Conservation (phyloP, 2,797 vertebrate genomes). For the Danio kyathit region DNA sequence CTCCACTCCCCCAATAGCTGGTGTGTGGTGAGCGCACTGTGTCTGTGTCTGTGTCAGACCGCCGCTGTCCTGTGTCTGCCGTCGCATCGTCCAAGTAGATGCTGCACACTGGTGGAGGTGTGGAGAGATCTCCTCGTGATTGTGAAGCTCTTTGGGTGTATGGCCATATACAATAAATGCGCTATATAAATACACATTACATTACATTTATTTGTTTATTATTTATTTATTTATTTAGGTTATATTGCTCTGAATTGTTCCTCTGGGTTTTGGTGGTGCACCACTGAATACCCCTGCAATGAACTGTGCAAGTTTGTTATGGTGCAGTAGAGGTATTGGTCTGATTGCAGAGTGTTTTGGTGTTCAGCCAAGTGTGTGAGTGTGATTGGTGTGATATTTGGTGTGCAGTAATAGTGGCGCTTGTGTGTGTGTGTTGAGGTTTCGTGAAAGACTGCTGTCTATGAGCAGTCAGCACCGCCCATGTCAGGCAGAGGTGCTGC, state of each 20-base stretch:
- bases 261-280: neutral
- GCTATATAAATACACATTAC: no score
- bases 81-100: no score
- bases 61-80: no score
- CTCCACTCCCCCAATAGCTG: no score
- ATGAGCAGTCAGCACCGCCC: slow-evolving; percentile 2
- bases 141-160: no score
- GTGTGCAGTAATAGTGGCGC: neutral
- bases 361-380: neutral
- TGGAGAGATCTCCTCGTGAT: no score
- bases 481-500: slow-evolving; percentile 39
- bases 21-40: no score
- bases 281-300: neutral
- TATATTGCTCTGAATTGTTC: neutral
- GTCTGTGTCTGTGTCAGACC: no score
- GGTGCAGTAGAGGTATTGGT: neutral
- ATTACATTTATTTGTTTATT: no score
- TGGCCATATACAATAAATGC: no score
- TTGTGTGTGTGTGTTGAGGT: neutral
- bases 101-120: no score
- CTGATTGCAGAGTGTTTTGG: neutral
- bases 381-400: slow-evolving; percentile 3
- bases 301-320: neutral
- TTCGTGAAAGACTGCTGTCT: slow-evolving; percentile 2
- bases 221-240: neutral